Conservation (phyloP, 2,888 invertebrate genomes). For the Melanotus villosus region DNA sequence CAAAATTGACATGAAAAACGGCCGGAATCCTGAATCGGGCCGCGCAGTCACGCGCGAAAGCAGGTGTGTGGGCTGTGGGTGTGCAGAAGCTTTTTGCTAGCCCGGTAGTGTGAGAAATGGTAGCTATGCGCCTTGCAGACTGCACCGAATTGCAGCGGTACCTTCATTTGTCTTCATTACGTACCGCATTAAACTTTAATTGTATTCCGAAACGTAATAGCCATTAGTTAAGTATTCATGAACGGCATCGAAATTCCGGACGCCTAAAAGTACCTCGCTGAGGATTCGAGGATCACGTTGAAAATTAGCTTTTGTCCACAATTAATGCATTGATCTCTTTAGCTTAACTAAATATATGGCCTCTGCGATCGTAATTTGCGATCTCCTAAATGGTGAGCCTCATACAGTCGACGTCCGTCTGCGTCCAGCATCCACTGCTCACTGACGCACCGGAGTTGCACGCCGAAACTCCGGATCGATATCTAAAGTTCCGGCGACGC, state of each 20-base stretch:
- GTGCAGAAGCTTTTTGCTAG: too few relatives aligned
- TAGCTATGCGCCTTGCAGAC: slow-evolving; percentile 8
- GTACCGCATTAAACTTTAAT: background rate
- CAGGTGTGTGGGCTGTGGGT: background rate
- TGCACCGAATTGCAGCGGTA: slow-evolving; percentile 5
- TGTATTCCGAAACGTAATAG: background rate
- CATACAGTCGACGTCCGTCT: background rate
- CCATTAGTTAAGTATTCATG: background rate
- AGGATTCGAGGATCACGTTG: background rate
- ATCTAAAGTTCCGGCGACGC: slow-evolving; percentile 25
- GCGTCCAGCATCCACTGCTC: background rate
- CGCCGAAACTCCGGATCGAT: slow-evolving; percentile 7
- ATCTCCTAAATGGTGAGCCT: too few relatives aligned
- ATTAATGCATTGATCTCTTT: background rate
- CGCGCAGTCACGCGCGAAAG: slow-evolving; percentile 22
- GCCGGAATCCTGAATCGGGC: slow-evolving; percentile 22
- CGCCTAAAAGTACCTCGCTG: background rate
- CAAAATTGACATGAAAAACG: slow-evolving; percentile 30
- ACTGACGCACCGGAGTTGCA: slow-evolving; percentile 6
- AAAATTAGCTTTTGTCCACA: background rate
- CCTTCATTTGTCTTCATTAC: slow-evolving; percentile 1
- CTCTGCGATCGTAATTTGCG: background rate
- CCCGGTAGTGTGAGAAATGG: too few relatives aligned
- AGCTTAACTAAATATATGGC: background rate
- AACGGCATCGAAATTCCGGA: background rate